A percentile compares a stretch with the other conserved stretches of the same genome.
These are phyloP conservation scores for Regulus satrapa DNA, from an alignment of 2,113 vertebrate species.

Conservation along the genomic window DNA sequence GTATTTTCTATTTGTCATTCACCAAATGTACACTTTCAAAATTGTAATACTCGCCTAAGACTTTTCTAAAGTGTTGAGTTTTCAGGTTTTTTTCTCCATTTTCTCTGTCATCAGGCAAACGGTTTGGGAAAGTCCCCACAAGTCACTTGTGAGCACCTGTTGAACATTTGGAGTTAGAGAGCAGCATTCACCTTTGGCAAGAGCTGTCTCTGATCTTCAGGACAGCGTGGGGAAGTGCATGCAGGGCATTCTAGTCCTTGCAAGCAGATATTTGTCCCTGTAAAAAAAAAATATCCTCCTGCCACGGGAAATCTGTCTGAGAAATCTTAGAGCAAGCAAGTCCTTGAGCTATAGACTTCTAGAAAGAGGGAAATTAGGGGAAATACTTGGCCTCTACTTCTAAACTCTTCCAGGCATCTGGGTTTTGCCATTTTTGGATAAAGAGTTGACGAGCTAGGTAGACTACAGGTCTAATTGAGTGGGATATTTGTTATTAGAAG, in stretches of 20 bases:
- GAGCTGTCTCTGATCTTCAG: neutral
- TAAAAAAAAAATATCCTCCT: neutral
- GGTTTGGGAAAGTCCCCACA: neutral
- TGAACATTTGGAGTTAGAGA: neutral
- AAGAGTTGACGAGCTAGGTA: neutral
- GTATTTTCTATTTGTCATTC: neutral
- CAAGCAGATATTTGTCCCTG: neutral
- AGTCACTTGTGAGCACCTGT: neutral
- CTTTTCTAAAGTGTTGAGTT: neutral
- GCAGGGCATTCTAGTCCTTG: neutral
- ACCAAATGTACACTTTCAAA: neutral
- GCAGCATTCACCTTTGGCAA: neutral
- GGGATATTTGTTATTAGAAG: neutral
- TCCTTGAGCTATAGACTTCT: neutral
- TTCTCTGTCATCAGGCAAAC: neutral
- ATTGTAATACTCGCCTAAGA: neutral
- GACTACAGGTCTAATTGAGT: neutral
- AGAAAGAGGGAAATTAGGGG: neutral
- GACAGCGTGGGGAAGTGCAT: neutral
- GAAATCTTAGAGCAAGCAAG: neutral
- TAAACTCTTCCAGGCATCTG: neutral
- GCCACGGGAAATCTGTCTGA: neutral
- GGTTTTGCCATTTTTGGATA: neutral
- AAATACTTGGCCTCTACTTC: neutral
- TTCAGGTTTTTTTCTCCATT: neutral